phyloP scores from a whole-genome alignment of 2,113 vertebrate species.

The Oncorhynchus keta region DNA sequence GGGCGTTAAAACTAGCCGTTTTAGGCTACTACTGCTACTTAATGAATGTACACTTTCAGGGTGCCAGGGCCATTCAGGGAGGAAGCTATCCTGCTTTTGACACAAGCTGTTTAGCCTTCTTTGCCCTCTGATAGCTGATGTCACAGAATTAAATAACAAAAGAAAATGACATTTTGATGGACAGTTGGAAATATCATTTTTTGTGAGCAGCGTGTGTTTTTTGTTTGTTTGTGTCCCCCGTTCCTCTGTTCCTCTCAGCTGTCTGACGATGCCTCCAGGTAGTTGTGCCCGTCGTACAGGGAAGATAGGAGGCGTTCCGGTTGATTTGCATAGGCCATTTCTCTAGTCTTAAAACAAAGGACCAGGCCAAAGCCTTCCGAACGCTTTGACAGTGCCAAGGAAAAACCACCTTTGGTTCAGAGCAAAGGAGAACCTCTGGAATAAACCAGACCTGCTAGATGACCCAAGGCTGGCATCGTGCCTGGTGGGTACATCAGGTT shows the following conservation, averaged over 20 bases:
- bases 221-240: not conserved
- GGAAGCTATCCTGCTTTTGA: conserved; percentile 19
- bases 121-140: conserved; percentile 18
- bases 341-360: conserved; percentile 48
- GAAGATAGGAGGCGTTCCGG: conserved; percentile 13
- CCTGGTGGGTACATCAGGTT: too few species aligned
- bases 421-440: conserved; percentile 39
- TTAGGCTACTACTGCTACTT: conserved; percentile 18
- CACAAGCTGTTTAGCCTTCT: conserved; percentile 26
- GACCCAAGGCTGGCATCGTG: not conserved
- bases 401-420: conserved; percentile 45
- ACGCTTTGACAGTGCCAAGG: conserved; percentile 31
- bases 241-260: conserved; percentile 35
- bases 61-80: conserved; percentile 17
- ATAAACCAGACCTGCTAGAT: not conserved
- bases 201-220: too few species aligned
- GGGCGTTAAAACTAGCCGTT: conserved; percentile 57
- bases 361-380: conserved; percentile 21
- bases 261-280: conserved; percentile 32
- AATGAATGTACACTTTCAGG: conserved; percentile 26
- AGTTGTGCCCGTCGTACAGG: conserved; percentile 33
- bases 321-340: conserved; percentile 46
- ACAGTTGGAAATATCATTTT: too few species aligned
- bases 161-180: too few species aligned
- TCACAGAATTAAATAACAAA: too few species aligned